Conservation (phyloP, 1,140 invertebrate species). For the Paracyclopina nana region DNA sequence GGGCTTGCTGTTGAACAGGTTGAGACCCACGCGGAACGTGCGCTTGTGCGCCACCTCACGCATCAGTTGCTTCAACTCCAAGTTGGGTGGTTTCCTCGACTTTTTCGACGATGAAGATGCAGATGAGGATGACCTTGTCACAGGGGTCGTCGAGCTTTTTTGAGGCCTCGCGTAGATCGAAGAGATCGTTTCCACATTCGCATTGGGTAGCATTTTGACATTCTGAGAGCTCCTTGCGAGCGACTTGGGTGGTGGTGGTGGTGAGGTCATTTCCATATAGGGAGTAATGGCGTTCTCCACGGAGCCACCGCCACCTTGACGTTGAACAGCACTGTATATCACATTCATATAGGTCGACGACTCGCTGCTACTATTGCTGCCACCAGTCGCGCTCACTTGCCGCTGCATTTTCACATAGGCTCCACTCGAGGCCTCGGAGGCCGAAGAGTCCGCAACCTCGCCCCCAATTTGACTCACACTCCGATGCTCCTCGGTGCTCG, state of each 20-base stretch:
- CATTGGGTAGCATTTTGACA: neutral
- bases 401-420: neutral
- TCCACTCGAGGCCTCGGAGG: neutral
- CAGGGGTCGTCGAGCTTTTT: neutral
- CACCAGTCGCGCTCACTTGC: too few species aligned
- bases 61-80: conserved; percentile 17
- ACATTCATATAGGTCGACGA: conserved; percentile 12
- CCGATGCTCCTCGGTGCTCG: neutral
- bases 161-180: conserved; percentile 9
- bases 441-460: neutral
- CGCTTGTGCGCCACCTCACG: conserved; percentile 34
- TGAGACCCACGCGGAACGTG: conserved; percentile 38
- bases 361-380: neutral
- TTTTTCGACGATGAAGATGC: neutral
- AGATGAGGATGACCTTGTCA: too few species aligned
- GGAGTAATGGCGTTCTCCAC: conserved; percentile 11
- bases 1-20: conserved; percentile 42
- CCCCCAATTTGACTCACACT: conserved; percentile 3
- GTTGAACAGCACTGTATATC: conserved; percentile 14
- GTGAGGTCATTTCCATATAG: conserved; percentile 16
- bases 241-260: too few species aligned
- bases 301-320: conserved; percentile 10
- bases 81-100: neutral
- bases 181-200: neutral
- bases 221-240: neutral